A percentile compares a stretch with the other conserved stretches of the same genome.
These are phyloP conservation scores for Acanthiza pusilla DNA, from an alignment of 2,797 vertebrate genomes.

Conservation along the genomic window DNA sequence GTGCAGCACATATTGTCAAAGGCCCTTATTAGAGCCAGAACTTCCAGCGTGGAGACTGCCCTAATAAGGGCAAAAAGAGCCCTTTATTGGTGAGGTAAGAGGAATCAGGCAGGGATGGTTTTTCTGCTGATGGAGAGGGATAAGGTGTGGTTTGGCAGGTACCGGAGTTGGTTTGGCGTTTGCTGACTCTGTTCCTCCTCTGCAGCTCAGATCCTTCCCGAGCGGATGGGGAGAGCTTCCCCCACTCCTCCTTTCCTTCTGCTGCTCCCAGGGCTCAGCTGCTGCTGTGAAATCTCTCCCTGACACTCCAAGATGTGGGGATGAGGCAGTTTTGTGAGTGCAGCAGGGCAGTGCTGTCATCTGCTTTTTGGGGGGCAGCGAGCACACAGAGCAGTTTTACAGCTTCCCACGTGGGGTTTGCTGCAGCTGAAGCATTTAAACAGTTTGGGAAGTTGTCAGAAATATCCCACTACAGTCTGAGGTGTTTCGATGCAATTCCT, in stretches of 20 bases:
- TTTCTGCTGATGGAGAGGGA: conserved; percentile 74
- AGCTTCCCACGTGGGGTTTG: not conserved
- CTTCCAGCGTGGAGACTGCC: conserved; percentile 55
- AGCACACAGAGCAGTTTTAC: not conserved
- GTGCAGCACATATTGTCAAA: conserved; percentile 63
- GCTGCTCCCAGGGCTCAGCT: not conserved
- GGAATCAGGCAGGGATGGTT: conserved; percentile 54
- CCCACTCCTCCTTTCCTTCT: not conserved
- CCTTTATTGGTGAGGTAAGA: conserved; percentile 68
- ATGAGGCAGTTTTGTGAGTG: not conserved
- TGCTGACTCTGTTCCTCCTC: conserved; percentile 61
- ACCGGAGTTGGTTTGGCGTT: conserved; percentile 62
- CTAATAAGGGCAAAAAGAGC: conserved; percentile 77
- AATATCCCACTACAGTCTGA: too few relatives aligned
- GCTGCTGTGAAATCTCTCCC: not conserved
- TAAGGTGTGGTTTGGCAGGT: conserved; percentile 79
- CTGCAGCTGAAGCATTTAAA: not conserved
- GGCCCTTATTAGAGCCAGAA: conserved; percentile 20
- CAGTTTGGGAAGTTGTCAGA: not conserved
- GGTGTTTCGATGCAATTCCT: not conserved
- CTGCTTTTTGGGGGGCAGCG: not conserved
- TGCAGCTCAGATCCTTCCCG: conserved; percentile 50
- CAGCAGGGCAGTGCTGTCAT: not conserved
- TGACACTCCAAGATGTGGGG: not conserved
- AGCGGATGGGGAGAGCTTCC: conserved; percentile 4